Conservation (phyloP, 2,797 vertebrate genomes). For the Coreius guichenoti region DNA sequence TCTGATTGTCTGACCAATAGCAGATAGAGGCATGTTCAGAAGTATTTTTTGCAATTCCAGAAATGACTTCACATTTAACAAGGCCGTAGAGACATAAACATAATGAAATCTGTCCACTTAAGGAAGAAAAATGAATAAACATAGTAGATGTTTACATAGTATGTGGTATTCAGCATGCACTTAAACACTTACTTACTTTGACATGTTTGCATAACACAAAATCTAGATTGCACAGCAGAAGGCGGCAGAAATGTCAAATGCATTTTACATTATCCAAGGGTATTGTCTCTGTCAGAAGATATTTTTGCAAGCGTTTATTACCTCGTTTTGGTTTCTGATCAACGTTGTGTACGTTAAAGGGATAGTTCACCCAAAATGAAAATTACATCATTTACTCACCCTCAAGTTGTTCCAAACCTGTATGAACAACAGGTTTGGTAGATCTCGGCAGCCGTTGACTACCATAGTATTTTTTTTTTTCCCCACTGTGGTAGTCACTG, state of each 20-base stretch:
- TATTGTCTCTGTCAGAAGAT: background rate
- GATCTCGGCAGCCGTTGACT: no score
- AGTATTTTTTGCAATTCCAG: background rate
- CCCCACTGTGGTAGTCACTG: no score
- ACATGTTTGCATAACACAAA: slow-evolving; percentile 42
- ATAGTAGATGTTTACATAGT: slow-evolving; percentile 10
- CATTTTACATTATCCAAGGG: background rate
- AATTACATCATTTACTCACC: no score
- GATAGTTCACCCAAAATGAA: no score
- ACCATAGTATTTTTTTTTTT: no score
- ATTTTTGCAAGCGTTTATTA: background rate
- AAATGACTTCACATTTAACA: background rate
- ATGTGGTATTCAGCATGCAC: slow-evolving; percentile 34
- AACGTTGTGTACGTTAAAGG: background rate
- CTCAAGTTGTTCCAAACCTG: no score
- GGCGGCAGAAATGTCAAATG: background rate
- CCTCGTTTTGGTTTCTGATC: background rate
- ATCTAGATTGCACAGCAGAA: slow-evolving; percentile 43
- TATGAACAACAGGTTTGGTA: no score
- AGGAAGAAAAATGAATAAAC: slow-evolving; percentile 37
- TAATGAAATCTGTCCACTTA: slow-evolving; percentile 16
- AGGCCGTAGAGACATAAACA: slow-evolving; percentile 4
- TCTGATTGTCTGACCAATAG: background rate
- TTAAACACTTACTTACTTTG: slow-evolving; percentile 14
- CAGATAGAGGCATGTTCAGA: background rate